Evolutionary conservation across 1,140 invertebrate genomes (phyloP).

Genomic region (Diabrotica virgifera): DNA sequence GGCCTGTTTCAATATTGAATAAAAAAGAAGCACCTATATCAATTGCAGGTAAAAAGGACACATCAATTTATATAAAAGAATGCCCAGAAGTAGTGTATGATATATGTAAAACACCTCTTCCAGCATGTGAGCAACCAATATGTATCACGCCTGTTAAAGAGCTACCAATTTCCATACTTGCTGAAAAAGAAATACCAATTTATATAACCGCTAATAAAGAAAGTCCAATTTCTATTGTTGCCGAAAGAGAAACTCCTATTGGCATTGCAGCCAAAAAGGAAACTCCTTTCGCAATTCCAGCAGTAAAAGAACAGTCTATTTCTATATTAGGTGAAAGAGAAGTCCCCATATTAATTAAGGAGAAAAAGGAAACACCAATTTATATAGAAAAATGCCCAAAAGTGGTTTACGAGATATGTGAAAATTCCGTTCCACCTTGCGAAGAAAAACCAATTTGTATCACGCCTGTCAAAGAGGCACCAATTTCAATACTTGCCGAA

Average conservation of each 20-base stretch:
- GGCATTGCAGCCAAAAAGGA: background rate
- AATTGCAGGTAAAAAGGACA: too few relatives aligned
- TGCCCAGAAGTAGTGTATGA: too few relatives aligned
- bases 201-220: background rate
- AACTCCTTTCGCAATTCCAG: background rate
- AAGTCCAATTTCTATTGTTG: background rate
- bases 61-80: too few relatives aligned
- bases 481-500: background rate
- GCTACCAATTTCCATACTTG: background rate
- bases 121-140: too few relatives aligned
- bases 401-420: too few relatives aligned
- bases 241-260: background rate
- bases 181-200: background rate
- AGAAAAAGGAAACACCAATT: background rate
- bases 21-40: background rate
- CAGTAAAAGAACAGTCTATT: background rate
- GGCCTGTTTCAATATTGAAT: background rate
- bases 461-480: background rate
- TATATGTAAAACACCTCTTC: too few relatives aligned
- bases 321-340: background rate
- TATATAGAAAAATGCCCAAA: background rate
- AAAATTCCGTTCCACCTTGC: too few relatives aligned
- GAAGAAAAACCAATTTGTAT: background rate
- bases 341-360: background rate
- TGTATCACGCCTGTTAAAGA: background rate